phyloP scores from a whole-genome alignment of 2,888 invertebrate genomes.

The Encarsia formosa region DNA sequence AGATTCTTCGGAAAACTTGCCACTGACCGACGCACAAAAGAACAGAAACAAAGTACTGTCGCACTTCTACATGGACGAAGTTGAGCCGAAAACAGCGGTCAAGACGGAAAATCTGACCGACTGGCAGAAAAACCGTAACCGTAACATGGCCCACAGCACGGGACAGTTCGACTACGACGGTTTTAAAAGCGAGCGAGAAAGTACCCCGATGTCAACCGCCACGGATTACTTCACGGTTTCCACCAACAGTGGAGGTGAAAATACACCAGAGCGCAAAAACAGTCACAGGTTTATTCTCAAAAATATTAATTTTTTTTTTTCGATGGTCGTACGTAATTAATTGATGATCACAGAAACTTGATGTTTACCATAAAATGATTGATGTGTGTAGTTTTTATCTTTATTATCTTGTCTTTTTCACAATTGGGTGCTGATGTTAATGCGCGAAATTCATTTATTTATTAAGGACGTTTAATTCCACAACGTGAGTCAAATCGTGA shows the following conservation, averaged over 20 bases:
- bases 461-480: no score
- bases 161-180: constrained; percentile 22
- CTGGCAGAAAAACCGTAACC: constrained; percentile 47
- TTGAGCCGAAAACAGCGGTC: not conserved
- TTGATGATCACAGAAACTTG: no score
- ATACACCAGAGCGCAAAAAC: not conserved
- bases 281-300: not conserved
- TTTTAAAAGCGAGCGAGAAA: not conserved
- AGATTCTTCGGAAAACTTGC: constrained; percentile 1
- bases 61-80: constrained; percentile 40
- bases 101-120: constrained; percentile 36
- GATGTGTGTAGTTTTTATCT: no score
- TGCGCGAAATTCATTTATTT: no score
- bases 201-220: constrained; percentile 48
- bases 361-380: no score
- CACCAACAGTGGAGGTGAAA: constrained; percentile 32
- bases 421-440: no score
- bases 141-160: constrained; percentile 30
- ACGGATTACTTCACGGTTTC: constrained; percentile 44
- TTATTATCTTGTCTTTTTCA: no score
- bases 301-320: no score
- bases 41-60: constrained; percentile 42
- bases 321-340: no score
- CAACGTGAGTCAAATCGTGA: no score
- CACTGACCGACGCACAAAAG: constrained; percentile 31